phyloP scores from a whole-genome alignment of 2,888 invertebrate species.

The Reticulitermes lucifugus region DNA sequence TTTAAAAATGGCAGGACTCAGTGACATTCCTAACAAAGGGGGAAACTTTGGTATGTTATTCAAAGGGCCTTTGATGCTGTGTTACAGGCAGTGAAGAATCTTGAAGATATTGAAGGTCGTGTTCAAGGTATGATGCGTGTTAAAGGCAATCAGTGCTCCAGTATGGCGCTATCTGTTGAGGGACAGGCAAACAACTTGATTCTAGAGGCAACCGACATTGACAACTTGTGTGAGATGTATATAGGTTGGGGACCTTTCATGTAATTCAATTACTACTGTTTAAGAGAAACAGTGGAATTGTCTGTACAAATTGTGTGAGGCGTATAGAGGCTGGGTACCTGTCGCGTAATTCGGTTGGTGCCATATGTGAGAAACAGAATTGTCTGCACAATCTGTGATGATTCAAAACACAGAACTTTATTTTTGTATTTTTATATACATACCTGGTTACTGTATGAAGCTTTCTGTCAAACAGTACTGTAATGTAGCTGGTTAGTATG shows the following conservation, averaged over 20 bases:
- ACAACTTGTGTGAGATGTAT: slow-evolving; percentile 96
- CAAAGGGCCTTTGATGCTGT: background rate
- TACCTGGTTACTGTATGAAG: too few species aligned
- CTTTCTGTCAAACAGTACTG: too few species aligned
- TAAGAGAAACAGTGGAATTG: background rate
- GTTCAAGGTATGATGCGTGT: slow-evolving; percentile 82
- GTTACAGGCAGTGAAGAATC: slow-evolving; percentile 80
- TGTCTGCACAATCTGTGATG: background rate
- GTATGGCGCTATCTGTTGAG: slow-evolving; percentile 86
- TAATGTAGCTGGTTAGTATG: too few species aligned
- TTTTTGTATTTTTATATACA: too few species aligned
- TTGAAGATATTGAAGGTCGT: slow-evolving; percentile 86
- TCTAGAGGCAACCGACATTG: slow-evolving; percentile 87
- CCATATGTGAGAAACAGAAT: background rate
- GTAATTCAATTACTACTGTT: background rate
- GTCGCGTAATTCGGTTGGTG: slow-evolving; percentile 63
- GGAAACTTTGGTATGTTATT: too few species aligned
- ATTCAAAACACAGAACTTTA: too few species aligned
- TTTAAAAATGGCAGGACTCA: too few species aligned
- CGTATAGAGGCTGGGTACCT: slow-evolving; percentile 98
- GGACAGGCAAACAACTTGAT: slow-evolving; percentile 95
- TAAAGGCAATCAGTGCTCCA: slow-evolving; percentile 72
- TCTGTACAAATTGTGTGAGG: slow-evolving; percentile 77
- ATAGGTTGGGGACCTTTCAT: slow-evolving; percentile 93
- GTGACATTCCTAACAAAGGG: too few species aligned